These are phyloP conservation scores for Pseudopodoces humilis DNA, from an alignment of 2,113 vertebrate genomes.

Conservation along the genomic window DNA sequence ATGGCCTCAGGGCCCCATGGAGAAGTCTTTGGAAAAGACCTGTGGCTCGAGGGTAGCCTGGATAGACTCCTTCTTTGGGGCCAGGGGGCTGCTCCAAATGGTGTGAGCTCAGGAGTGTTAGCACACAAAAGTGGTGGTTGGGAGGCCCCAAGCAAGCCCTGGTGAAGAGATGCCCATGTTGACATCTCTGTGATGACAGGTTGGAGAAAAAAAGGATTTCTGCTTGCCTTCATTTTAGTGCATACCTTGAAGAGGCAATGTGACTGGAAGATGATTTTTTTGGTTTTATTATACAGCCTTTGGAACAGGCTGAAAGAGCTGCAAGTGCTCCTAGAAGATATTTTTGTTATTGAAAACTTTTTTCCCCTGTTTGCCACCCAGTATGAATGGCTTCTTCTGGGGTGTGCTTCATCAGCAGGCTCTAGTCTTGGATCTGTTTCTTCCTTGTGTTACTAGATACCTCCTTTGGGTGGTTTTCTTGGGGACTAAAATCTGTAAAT, in stretches of 20 bases:
- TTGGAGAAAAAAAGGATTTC: not conserved
- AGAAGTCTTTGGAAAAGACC: not conserved
- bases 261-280: not conserved
- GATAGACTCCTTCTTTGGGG: not conserved
- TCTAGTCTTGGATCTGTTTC: not conserved
- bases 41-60: not conserved
- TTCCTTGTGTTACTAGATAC: not conserved
- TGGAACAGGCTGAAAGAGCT: not conserved
- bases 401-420: not conserved
- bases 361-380: not conserved
- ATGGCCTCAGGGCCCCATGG: fast-evolving
- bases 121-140: not conserved
- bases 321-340: not conserved
- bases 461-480: not conserved
- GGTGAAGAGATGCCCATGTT: not conserved
- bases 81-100: not conserved
- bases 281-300: not conserved
- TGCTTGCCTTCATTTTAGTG: not conserved
- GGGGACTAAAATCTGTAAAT: not conserved
- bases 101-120: not conserved
- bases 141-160: not conserved
- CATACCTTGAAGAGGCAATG: not conserved
- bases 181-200: not conserved
- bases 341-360: not conserved
- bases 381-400: not conserved